phyloP scores from a whole-genome alignment of 2,797 vertebrate genomes.

The Pipistrellus pygmaeus region DNA sequence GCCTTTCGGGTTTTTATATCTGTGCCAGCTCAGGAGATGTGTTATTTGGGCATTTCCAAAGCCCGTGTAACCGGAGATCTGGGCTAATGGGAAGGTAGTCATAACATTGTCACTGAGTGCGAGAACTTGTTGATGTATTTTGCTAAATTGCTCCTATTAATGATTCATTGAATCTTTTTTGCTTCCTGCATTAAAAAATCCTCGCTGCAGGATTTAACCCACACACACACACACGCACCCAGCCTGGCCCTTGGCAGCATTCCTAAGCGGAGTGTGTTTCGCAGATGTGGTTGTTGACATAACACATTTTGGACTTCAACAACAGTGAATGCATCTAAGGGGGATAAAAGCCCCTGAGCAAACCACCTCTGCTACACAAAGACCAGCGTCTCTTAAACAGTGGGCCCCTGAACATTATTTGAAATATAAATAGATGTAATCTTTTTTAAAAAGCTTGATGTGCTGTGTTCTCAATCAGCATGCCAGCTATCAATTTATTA shows the following conservation, averaged over 20 bases:
- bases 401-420: not conserved
- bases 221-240: not conserved
- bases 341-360: not conserved
- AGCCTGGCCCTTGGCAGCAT: not conserved
- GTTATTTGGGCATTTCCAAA: slow-evolving; percentile 63
- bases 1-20: slow-evolving; percentile 1
- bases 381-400: not conserved
- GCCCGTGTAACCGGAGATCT: slow-evolving; percentile 11
- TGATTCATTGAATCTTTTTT: slow-evolving; percentile 69
- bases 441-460: not conserved
- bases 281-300: slow-evolving; percentile 17
- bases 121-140: slow-evolving; percentile 72
- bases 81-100: slow-evolving; percentile 65
- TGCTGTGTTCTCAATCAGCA: not conserved
- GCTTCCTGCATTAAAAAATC: slow-evolving; percentile 54
- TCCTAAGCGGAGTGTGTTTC: slow-evolving; percentile 1
- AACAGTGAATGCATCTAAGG: not conserved
- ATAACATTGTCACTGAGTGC: slow-evolving; percentile 63
- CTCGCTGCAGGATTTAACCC: slow-evolving; percentile 3
- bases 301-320: not conserved
- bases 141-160: slow-evolving; percentile 74
- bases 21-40: not conserved
- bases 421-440: not conserved
- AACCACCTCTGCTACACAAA: not conserved
- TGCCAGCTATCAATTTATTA: not conserved